Conservation (phyloP, 2,113 vertebrate species). For the Hippocampus barbouri region DNA sequence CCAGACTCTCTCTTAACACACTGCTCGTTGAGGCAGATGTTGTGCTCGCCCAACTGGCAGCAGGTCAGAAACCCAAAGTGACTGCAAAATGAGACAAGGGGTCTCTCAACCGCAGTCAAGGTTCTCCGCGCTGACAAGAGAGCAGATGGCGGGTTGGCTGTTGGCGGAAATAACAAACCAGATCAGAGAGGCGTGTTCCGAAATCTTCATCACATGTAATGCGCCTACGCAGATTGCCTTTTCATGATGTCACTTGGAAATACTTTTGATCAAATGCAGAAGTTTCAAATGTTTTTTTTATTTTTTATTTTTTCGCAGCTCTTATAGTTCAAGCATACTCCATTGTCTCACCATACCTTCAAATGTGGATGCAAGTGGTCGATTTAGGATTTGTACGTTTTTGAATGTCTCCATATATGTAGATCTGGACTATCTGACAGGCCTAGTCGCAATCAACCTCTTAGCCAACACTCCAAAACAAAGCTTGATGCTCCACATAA, state of each 20-base stretch:
- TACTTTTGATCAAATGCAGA: constrained; percentile 25
- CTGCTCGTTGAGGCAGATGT: constrained; percentile 54
- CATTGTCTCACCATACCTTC: too few species aligned
- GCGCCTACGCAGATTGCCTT: constrained; percentile 34
- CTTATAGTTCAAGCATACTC: neutral
- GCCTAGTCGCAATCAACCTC: constrained; percentile 4
- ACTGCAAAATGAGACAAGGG: constrained; percentile 60
- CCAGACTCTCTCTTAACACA: constrained; percentile 20
- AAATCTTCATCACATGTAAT: constrained; percentile 27
- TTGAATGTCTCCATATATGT: neutral
- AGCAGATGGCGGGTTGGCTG: constrained; percentile 55
- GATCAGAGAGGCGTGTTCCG: constrained; percentile 38
- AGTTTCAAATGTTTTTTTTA: constrained; percentile 2
- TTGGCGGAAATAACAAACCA: constrained; percentile 54
- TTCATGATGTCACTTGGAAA: constrained; percentile 31
- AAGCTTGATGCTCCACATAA: neutral
- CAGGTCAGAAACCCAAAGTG: constrained; percentile 52
- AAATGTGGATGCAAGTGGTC: neutral
- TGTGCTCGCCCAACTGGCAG: constrained; percentile 49
- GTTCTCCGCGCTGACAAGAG: constrained; percentile 57
- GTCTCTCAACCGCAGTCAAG: constrained; percentile 56
- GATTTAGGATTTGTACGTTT: neutral
- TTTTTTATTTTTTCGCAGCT: too few species aligned
- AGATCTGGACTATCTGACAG: constrained; percentile 3
- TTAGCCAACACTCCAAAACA: constrained; percentile 23